Evolutionary conservation across 2,797 vertebrate genomes (phyloP), one percentile per base, ranked within the genome.

Genomic region (Lagodon rhomboides): DNA sequence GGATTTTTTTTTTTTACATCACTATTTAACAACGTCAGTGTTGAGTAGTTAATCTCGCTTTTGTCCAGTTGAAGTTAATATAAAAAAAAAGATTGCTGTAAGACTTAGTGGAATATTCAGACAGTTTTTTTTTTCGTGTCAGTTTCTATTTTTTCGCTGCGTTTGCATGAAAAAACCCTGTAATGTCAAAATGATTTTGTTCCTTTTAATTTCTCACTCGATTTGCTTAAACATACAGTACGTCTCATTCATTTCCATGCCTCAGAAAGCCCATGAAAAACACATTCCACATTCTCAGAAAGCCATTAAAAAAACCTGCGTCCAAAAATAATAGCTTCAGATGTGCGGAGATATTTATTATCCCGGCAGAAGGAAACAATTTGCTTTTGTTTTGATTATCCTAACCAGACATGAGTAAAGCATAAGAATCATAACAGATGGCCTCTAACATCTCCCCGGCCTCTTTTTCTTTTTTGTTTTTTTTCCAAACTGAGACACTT

Each of bases 1-100:
- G 70, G 64, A 87, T 66, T 69, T 73, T 65, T 81, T 27, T n/a
- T 34, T 34, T 34, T 34, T 41, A 43, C 12, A 58, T 75, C 74
- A 38, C 50, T 84, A 74, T 89, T 85, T 84, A 87, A 88, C 73
- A 56, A 41, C 38, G 46, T 74, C 80, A 60, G 30, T 34, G 30
- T 34, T 34, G 44, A 75, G 46, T 25, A 74, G 55, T 65, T 81
- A 63, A 49, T 78, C 38, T 66, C 49, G 30, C 56, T 72, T 71
- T 41, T 41, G 27, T 74, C 43, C 61, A 58, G 58, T 27, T 73
- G 18, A 83, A 43, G 59, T 72, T 47, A n/a, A 66, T 73, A 59
- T 68, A 13, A 44, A 44, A 43, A 43, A 15, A 25, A 47, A 56
- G 51, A 23, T 51, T 54, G 10, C 64, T 78, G 46, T 59, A 50